phyloP scores from a whole-genome alignment of 2,888 invertebrate genomes.

The Hirtodrosophila trivittata region DNA sequence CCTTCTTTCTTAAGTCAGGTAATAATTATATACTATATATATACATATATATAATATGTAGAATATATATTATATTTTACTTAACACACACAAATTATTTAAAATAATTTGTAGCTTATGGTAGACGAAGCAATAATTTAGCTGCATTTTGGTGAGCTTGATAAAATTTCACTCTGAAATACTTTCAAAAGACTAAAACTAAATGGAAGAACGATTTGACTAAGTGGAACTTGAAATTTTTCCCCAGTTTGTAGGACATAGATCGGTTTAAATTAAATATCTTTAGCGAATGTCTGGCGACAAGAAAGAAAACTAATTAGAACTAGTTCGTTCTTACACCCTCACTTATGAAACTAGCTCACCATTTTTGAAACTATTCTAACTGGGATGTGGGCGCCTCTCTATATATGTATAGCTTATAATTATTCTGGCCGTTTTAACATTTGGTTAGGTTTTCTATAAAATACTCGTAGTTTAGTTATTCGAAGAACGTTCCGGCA shows the following conservation, averaged over 20 bases:
- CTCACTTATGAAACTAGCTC: slow-evolving; percentile 3
- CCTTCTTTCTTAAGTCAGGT: slow-evolving; percentile 6
- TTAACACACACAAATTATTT: slow-evolving; percentile 56
- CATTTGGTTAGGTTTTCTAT: slow-evolving; percentile 50
- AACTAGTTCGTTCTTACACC: slow-evolving; percentile 9
- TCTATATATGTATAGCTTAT: slow-evolving; percentile 30
- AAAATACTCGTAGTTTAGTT: slow-evolving; percentile 61
- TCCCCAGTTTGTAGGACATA: background rate
- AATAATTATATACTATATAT: too few species aligned
- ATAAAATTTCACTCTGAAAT: too few species aligned
- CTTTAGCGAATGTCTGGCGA: too few species aligned
- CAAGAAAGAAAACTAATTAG: background rate
- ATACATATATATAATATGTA: slow-evolving; percentile 13
- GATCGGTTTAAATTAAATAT: too few species aligned
- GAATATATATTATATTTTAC: slow-evolving; percentile 18
- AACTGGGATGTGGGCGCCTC: slow-evolving; percentile 51
- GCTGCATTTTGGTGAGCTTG: too few species aligned
- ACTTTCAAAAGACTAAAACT: too few species aligned
- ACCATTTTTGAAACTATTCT: slow-evolving; percentile 9
- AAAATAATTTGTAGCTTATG: slow-evolving; percentile 44
- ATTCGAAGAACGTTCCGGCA: slow-evolving; percentile 83
- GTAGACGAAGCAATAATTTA: background rate
- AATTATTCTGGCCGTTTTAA: slow-evolving; percentile 61
- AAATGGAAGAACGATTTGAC: too few species aligned
- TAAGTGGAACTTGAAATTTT: too few species aligned